A percentile compares a stretch with the other conserved stretches of the same genome.
Conservation (phyloP, 2,113 vertebrate species). For the Dicrurus megarhynchus region DNA sequence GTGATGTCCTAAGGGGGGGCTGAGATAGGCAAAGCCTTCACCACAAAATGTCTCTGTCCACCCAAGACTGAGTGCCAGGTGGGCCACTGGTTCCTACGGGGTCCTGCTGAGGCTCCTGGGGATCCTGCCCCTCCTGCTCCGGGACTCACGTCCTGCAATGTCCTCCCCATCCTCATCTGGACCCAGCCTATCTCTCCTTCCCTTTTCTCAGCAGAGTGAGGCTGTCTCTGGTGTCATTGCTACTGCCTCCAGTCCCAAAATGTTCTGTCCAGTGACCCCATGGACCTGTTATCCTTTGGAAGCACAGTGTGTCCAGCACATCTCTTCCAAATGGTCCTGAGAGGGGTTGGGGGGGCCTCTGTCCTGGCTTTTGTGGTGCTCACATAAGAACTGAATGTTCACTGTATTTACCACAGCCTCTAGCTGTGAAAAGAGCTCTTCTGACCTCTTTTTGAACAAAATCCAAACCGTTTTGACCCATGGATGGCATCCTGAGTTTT, state of each 20-base stretch:
- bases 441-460: not conserved
- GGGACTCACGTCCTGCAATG: not conserved
- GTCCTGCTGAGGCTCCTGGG: not conserved
- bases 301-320: not conserved
- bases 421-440: not conserved
- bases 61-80: not conserved
- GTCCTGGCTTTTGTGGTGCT: not conserved
- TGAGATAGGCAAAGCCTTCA: not conserved
- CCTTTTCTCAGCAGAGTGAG: not conserved
- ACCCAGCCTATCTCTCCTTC: not conserved
- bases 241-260: not conserved
- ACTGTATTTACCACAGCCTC: not conserved
- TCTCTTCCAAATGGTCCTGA: not conserved
- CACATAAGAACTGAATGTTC: not conserved
- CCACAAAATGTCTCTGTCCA: not conserved
- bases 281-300: not conserved
- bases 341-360: not conserved
- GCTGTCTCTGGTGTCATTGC: not conserved
- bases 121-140: not conserved
- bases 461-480: not conserved
- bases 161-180: not conserved
- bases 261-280: not conserved
- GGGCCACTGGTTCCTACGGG: rapidly evolving
- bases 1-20: not conserved
- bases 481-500: not conserved